Base-by-base conservation (phyloP, 1,140 invertebrate genomes). In the Drosophila virilis region DNA sequence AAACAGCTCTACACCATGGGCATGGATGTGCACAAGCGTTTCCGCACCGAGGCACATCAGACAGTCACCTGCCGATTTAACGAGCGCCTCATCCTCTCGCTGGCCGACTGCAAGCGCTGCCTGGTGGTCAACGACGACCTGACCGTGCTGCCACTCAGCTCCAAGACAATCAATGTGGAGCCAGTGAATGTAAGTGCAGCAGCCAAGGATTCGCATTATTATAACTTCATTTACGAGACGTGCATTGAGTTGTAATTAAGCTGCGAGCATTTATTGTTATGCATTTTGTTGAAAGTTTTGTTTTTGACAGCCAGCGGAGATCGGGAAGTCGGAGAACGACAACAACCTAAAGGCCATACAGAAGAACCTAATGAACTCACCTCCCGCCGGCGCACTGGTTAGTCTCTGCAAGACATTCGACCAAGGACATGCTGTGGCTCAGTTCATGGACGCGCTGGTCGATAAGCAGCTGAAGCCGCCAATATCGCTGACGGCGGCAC, bases 21-120 rank as follows among this genome's bases (percentile, higher is more conserved):
- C 70, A 99, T 99, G 99, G 99, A 99, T 95, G 98, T 99, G 9
- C 99, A 99, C 94, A 95, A 97, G 77, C 94, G 98, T 80, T 98
- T 95, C 77, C 94, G 98, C 74, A 99, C 99, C 10, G 98, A 99
- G 94, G 96, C 98, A 8, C 97, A 99, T 93, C 95, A 97, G 80
- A 96, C 98, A 92, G 94, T 99, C 51, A 96, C 98, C 7, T 96
- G 97, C 61, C 93, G 99, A 77, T 99, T 99, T 91, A 99, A 99
- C 93, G 98, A 99, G 93, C 95, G 97, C 50, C 99, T 99, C 92
- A 94, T 99, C 12, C 92, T 99, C 0, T 99, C 98, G 0, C 93
- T 99, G 71, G 94, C 97, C 0, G 96, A 97, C 2, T 99, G 98
- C 92, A 93, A 96, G 68, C 95, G 95, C 32, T 99, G 98, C 93